phyloP scores from a whole-genome alignment of 2,113 vertebrate species.

The Podarcis muralis region DNA sequence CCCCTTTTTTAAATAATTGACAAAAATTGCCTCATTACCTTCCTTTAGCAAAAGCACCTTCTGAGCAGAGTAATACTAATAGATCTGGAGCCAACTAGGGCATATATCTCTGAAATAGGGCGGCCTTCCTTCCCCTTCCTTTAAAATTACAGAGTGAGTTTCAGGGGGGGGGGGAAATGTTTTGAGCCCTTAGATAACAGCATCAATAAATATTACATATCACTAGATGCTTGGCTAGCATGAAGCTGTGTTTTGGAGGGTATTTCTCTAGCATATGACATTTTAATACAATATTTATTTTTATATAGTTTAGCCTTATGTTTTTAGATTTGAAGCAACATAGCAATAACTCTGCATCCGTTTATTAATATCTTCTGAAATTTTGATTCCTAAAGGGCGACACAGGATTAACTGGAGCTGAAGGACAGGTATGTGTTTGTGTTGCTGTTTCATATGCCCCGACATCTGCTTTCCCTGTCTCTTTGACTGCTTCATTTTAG shows the following conservation, averaged over 20 bases:
- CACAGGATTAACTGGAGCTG: constrained; percentile 79
- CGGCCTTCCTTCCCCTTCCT: not conserved
- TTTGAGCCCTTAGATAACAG: not conserved
- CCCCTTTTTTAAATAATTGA: too few relatives aligned
- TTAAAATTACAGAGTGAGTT: not conserved
- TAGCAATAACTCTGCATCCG: not conserved
- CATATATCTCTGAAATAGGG: not conserved
- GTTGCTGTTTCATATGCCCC: not conserved
- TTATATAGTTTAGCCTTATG: not conserved
- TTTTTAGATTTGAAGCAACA: not conserved
- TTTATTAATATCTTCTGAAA: constrained; percentile 13
- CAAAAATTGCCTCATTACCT: not conserved
- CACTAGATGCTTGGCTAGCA: not conserved
- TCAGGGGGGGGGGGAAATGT: not conserved
- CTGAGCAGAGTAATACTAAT: too few relatives aligned
- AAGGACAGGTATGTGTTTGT: constrained; percentile 86
- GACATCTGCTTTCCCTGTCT: not conserved
- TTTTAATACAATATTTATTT: not conserved
- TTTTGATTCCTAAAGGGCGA: constrained; percentile 80
- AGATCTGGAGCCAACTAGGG: not conserved
- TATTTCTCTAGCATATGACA: not conserved
- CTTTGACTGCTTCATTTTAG: not conserved
- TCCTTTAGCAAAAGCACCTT: not conserved
- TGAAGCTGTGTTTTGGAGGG: not conserved
- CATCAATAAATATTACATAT: not conserved